Base-by-base conservation (phyloP, 2,113 vertebrate genomes). In the Phrynocephalus versicolor region DNA sequence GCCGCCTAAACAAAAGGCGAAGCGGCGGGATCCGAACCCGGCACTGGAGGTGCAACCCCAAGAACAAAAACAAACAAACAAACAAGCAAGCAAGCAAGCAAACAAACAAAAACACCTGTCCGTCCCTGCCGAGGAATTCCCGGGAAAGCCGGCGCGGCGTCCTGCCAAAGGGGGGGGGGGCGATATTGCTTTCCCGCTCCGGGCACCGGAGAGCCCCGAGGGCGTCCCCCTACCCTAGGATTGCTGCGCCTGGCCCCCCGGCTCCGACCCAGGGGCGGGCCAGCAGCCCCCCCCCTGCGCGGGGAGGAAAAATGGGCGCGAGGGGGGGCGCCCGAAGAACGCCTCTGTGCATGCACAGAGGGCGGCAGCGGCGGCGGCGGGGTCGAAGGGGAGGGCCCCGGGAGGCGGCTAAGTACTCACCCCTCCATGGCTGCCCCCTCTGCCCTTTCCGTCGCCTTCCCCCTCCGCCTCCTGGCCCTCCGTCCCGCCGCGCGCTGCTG, bases 401-500 rank as follows among this genome's bases (percentile, higher is more conserved):
- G 72, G 69, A 79, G 85, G 39, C 84, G 71, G 74, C 71, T 88
- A n/a, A n/a, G n/a, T n/a, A 94, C 94, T 94, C 91, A 93, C 93
- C 91, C 89, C 72, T 90, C 92, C 92, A 90, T 88, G 89, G 92
- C 90, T 76, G 90, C 79, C 89, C 60, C 25, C 25, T 8, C 2
- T n/a, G 21, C 23, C 88, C 70, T 67, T 12, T 62, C 72, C 12
- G 6, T 41, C n/a, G 12, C 35, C 35, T 23, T 64, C n/a, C 4
- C 81, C 14, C 88, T 25, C 15, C 55, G 57, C 81, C 39, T n/a
- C 57, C 12, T 45, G 62, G 6, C 14, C 45, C 33, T 14, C 37
- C 37, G 14, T 69, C 33, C 3, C 81, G 15, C 88, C 89, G 90
- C 88, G 90, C 88, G 89, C 91, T 85, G 78, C 83, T 86, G 39